Evolutionary conservation across 2,113 vertebrate genomes (phyloP).

Genomic region (Salvelinus alpinus): DNA sequence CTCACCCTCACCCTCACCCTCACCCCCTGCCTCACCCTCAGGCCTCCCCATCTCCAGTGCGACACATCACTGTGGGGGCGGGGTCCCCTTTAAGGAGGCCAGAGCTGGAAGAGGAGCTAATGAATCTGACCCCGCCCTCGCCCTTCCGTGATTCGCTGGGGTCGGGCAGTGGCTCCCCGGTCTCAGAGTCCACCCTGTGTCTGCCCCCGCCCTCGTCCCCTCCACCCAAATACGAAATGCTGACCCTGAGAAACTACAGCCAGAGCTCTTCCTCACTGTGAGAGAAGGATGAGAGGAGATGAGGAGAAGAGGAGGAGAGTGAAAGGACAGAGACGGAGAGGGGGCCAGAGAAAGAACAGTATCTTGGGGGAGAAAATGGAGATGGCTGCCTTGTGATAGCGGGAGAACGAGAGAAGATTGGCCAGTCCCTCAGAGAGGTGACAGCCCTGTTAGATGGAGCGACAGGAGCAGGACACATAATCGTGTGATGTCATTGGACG

Average conservation of each 20-base stretch:
- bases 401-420: neutral
- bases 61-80: conserved; percentile 52
- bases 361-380: too few species aligned
- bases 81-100: conserved; percentile 76
- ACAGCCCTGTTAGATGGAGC: neutral
- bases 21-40: conserved; percentile 44
- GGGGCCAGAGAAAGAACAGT: too few species aligned
- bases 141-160: conserved; percentile 94
- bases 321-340: too few species aligned
- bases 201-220: conserved; percentile 85
- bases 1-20: too few species aligned
- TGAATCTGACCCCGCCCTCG: conserved; percentile 94
- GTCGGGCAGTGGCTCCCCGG: conserved; percentile 85
- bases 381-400: neutral
- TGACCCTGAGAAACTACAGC: conserved; percentile 94
- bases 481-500: conserved; percentile 38
- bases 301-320: conserved; percentile 6
- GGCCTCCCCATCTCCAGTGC: conserved; percentile 61
- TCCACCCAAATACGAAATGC: conserved; percentile 88
- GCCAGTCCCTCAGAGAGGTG: neutral
- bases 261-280: conserved; percentile 99
- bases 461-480: neutral
- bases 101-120: conserved; percentile 88
- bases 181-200: conserved; percentile 76
- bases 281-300: conserved; percentile 50